Evolutionary conservation across 2,797 vertebrate genomes (phyloP), one percentile per base, ranked within the genome.

Genomic region (Cetoscarus ocellatus): DNA sequence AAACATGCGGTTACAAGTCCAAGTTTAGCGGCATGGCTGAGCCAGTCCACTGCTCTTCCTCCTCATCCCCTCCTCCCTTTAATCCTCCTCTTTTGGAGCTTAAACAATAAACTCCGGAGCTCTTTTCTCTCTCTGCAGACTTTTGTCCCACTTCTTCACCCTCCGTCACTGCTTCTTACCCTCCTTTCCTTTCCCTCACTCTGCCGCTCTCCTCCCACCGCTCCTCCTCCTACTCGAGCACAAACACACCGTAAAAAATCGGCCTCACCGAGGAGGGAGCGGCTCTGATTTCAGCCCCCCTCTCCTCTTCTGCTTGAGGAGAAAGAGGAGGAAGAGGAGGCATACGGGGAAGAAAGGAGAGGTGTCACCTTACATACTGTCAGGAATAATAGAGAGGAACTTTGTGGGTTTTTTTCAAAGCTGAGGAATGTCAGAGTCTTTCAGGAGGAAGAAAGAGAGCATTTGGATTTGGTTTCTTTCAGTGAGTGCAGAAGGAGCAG

Each of bases 271-370:
- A 77, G 0, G 19, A 77, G 73, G 79, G 64, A 73, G 14, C 36
- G 38, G 83, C 86, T 90, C 89, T 65, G 81, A 73, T 90, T 90
- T 86, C 86, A 92, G 65, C 78, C 61, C 66, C 75, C 57, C 6
- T 53, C 14, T 47, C 19, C 27, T 18, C 54, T 62, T 42, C 44
- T 61, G 15, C 43, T 56, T 72, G 68, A 75, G 78, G 68, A 75
- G 75, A 74, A 59, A 80, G 77, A 78, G 76, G 67, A 70, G 72
- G 68, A 52, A 78, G 55, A 69, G 70, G 71, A 79, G 72, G 13
- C 71, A 27, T 4, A 44, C 49, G 13, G 11, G 62, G 67, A 58
- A 70, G 76, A 67, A 65, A 61, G 58, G 27, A 75, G 60, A 3
- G 45, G 90, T 80, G 83, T 91, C 80, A 77, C 54, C 84, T 91